Evolutionary conservation across 2,113 vertebrate genomes (phyloP).

Genomic region (Spheniscus mendiculus): DNA sequence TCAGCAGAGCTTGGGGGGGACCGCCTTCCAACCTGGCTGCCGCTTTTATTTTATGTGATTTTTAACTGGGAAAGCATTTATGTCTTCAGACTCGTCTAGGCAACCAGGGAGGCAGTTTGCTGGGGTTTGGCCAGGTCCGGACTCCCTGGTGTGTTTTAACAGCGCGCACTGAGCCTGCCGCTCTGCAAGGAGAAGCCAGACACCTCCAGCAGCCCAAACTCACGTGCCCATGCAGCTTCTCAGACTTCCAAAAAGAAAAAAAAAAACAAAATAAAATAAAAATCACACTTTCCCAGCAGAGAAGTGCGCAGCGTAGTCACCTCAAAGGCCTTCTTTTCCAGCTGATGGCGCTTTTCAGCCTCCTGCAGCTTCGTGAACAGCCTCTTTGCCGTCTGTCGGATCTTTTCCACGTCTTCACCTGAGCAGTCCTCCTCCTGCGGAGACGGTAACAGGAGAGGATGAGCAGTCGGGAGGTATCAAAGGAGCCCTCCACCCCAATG

Average conservation of each 20-base stretch:
- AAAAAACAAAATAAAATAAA: not conserved
- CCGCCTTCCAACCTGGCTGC: not conserved
- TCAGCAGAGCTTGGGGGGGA: not conserved
- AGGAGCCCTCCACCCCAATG: not conserved
- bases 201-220: not conserved
- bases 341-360: slow-evolving; percentile 80
- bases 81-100: not conserved
- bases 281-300: accelerated
- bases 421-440: slow-evolving; percentile 39
- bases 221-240: not conserved
- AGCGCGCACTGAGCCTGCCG: accelerated
- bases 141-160: too few species aligned
- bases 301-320: not conserved
- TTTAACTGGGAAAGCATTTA: not conserved
- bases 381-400: slow-evolving; percentile 82
- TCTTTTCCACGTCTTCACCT: slow-evolving; percentile 76
- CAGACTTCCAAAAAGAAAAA: not conserved
- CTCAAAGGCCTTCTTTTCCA: slow-evolving; percentile 83
- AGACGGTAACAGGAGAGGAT: not conserved
- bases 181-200: not conserved
- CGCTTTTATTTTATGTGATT: accelerated
- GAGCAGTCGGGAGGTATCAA: not conserved
- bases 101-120: too few species aligned
- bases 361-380: slow-evolving; percentile 84
- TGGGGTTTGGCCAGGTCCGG: not conserved